A percentile compares a stretch with the other conserved stretches of the same genome.
Evolutionary conservation across 2,113 vertebrate species (phyloP).

Genomic region (Archocentrus centrarchus): DNA sequence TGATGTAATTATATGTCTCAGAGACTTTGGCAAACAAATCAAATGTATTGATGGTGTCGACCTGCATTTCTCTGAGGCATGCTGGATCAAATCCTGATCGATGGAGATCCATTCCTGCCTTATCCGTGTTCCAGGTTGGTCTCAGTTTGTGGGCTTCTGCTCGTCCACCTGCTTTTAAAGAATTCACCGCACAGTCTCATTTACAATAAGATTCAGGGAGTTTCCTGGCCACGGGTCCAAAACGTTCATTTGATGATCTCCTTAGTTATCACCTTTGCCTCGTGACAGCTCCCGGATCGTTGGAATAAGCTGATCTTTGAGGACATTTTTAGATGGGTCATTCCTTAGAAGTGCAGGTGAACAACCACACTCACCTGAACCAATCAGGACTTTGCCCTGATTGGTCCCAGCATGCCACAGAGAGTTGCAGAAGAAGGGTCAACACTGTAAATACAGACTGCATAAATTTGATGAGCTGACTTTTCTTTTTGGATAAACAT

Average conservation of each 20-base stretch:
- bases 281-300: not conserved
- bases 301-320: not conserved
- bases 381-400: rapidly evolving
- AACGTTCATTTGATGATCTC: not conserved
- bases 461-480: not conserved
- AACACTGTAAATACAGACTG: not conserved
- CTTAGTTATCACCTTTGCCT: not conserved
- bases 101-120: too few species aligned
- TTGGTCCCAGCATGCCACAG: not conserved
- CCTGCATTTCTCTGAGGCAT: too few species aligned
- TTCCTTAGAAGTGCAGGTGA: not conserved
- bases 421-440: not conserved
- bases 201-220: too few species aligned
- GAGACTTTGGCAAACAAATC: too few species aligned
- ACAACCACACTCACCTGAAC: not conserved
- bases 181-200: too few species aligned
- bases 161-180: too few species aligned
- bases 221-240: not conserved
- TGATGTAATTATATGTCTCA: too few species aligned
- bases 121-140: too few species aligned
- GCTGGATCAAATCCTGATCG: too few species aligned
- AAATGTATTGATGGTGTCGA: too few species aligned
- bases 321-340: not conserved
- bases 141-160: too few species aligned
- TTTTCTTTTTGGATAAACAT: not conserved